These are phyloP conservation scores for Capitulum mitella DNA, from an alignment of 2,888 invertebrate genomes.

Conservation along the genomic window DNA sequence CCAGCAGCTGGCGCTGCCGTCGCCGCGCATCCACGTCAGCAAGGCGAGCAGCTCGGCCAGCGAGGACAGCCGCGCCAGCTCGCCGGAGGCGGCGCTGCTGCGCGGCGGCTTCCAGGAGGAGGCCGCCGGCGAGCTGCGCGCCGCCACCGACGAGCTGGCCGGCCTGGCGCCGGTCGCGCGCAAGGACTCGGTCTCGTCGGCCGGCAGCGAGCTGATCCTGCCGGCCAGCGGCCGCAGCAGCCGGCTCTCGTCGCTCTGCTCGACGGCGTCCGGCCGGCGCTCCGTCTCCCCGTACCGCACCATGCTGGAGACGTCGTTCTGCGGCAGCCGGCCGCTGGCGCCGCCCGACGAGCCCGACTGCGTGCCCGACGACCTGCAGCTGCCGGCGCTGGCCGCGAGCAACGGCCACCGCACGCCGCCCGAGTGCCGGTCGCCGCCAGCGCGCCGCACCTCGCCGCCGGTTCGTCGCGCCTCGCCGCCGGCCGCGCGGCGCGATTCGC, in stretches of 20 bases:
- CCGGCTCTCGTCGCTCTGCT: conserved; percentile 69
- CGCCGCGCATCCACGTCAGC: conserved; percentile 1
- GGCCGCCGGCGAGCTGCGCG: conserved; percentile 40
- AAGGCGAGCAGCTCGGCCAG: conserved; percentile 48
- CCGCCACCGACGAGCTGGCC: conserved; percentile 45
- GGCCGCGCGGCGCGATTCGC: not conserved
- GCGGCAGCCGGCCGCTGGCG: conserved; percentile 32
- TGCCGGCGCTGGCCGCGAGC: not conserved
- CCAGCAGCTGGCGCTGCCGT: not conserved
- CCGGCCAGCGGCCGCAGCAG: conserved; percentile 60
- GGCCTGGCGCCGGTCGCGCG: conserved; percentile 40
- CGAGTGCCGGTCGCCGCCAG: not conserved
- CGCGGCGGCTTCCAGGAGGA: conserved; percentile 63
- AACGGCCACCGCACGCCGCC: not conserved
- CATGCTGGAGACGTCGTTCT: conserved; percentile 36
- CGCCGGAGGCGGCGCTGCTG: conserved; percentile 80
- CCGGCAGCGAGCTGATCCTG: conserved; percentile 45
- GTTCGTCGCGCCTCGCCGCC: not conserved
- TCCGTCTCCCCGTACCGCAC: conserved; percentile 66
- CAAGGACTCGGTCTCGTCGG: conserved; percentile 40
- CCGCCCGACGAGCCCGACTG: not conserved
- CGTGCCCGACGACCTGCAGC: not conserved
- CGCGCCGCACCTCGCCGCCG: not conserved
- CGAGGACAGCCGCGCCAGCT: conserved; percentile 51
- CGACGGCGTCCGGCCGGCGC: conserved; percentile 45